Base-by-base conservation (phyloP, 1,140 invertebrate species). In the Cyphomyrmex costatus region DNA sequence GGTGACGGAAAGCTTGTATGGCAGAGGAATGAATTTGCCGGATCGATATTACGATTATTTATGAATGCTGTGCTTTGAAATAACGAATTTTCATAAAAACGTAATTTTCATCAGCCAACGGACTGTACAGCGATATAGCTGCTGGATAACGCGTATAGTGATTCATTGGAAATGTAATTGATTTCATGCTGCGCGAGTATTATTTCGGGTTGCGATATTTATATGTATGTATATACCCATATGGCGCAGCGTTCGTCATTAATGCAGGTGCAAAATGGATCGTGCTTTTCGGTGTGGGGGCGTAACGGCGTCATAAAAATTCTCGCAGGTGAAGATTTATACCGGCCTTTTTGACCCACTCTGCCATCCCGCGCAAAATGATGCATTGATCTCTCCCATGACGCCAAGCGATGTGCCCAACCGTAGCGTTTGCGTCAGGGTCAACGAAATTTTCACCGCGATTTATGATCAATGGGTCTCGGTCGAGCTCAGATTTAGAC, bases 361-460 rank as follows among this genome's bases (percentile, higher is more conserved):
- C 68, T 46, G 51, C 65, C 30, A 42, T 46, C 30, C 46, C 33
- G 66, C 33, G 49, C 19, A 49, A 83, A 83, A 83, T 83, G 79
- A 83, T 83, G 68, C 68, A 83, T 74, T 83, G 79, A 83, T 83
- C 68, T 60, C 36, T 60, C 68, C 79, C 66, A 58, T 82, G 66
- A 71, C 66, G 79, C 33, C 53, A 10, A 5, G 30, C 79, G 79
- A 60, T 61, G 36, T 83, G 68, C 73, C 79, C 53, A 42, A 5
- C 33, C 19, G 51, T 82, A 71, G 24, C 68, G 66, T 82, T 82
- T 60, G 51, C 53, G 68, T 83, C 79, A 74, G 79, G 79, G 68
- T 83, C 68, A 83, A 83, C 79, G 79, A 83, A 83, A 83, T 83
- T 83, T 83, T 30, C 24, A 60, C n/a, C n/a, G 79, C 71, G 79